Conservation (phyloP, 1,140 invertebrate species). For the Dinothrombium tinctorium region DNA sequence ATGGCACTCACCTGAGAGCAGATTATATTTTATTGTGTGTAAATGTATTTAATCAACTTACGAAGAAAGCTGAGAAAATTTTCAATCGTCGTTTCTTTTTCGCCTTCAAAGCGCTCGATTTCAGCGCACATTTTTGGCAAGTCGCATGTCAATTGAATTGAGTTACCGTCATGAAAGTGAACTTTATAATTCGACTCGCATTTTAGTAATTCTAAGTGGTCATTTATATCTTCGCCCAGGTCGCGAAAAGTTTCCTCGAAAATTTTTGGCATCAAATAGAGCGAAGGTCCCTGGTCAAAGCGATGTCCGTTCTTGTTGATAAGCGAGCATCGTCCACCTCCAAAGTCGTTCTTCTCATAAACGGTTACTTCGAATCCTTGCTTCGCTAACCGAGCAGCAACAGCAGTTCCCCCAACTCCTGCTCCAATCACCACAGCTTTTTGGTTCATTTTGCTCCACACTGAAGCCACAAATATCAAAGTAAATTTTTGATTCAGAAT, state of each 20-base stretch:
- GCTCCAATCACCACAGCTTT: not conserved
- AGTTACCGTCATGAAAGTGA: slow-evolving; percentile 2
- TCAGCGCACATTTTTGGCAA: not conserved
- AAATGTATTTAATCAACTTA: too few relatives aligned
- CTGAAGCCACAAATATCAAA: too few relatives aligned
- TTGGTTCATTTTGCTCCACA: too few relatives aligned
- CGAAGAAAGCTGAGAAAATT: not conserved
- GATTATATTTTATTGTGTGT: too few relatives aligned
- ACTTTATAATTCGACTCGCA: slow-evolving; percentile 1
- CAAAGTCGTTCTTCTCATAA: slow-evolving; percentile 1
- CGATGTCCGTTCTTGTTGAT: not conserved
- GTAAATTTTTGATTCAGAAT: too few relatives aligned
- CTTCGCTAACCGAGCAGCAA: not conserved
- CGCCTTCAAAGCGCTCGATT: not conserved
- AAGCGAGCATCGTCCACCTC: slow-evolving; percentile 1
- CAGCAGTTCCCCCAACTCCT: not conserved
- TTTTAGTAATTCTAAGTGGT: not conserved
- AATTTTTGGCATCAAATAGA: not conserved
- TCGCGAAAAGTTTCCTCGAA: not conserved
- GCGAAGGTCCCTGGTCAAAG: not conserved
- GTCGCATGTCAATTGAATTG: not conserved
- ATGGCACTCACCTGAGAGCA: not conserved
- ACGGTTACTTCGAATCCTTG: not conserved
- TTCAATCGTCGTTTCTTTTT: not conserved
- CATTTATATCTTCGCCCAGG: not conserved